Evolutionary conservation across 2,797 vertebrate species (phyloP), one percentile per base, ranked within the genome.

Genomic region (Sphenopsis melanotis): DNA sequence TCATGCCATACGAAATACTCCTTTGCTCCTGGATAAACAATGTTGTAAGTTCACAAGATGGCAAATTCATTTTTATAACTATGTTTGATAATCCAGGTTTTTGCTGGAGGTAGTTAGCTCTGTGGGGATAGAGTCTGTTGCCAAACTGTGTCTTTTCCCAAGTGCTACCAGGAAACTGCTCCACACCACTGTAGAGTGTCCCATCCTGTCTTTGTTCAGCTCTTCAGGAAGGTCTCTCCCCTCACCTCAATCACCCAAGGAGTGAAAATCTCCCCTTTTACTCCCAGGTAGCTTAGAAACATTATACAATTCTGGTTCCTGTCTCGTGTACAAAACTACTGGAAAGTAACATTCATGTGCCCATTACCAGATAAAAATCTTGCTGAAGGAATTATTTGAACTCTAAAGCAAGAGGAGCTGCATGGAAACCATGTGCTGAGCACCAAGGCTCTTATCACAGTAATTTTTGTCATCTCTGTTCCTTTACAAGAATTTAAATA

Each of bases 401-500:
- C 17, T 41, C 12, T 36, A 84, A 61, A 84, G 24, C 21, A 72
- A 71, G n/a, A 87, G 24, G 6, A 75, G 5, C 2, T 57, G 21
- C 20, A 19, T 34, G 41, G 46, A 59, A 5, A 1, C 26, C 29
- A 19, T 19, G 22, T 59, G 36, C 21, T 47, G 7, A 76, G 29
- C n/a, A 30, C 16, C 0, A 0, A 64, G 18, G 4, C 39, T 83
- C 34, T 7, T n/a, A 29, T 7, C 15, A 32, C 6, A 39, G 24
- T 46, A 52, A 11, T 32, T 75, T 80, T 65, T 72, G 8, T 36
- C 14, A 57, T n/a, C 9, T 55, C 36, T 53, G 4, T 64, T 24
- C 12, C 18, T 81, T 66, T 42, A n/a, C 11, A 49, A 46, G 30
- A 36, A 26, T 63, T 81, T 50, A 61, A 46, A 89, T 12, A 70